Conservation (phyloP, 2,888 invertebrate species). For the Melanostoma mellinum region DNA sequence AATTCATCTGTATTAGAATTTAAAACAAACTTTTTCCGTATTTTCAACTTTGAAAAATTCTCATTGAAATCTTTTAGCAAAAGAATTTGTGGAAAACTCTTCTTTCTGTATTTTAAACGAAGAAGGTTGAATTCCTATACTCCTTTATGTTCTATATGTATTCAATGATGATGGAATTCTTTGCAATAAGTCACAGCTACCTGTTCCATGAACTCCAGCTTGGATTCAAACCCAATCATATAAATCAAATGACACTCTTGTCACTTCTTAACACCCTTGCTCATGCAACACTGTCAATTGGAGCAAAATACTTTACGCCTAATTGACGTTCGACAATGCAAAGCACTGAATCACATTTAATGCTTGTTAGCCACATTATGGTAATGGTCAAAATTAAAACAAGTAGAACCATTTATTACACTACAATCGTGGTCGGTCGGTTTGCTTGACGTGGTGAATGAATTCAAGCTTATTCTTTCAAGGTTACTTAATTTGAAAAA, state of each 20-base stretch:
- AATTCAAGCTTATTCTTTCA: slow-evolving; percentile 50
- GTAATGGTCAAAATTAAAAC: slow-evolving; percentile 38
- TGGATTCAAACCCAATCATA: neutral
- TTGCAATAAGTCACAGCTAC: too few species aligned
- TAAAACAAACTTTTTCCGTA: too few species aligned
- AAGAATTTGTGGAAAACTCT: too few species aligned
- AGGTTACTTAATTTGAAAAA: slow-evolving; percentile 42
- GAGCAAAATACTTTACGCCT: slow-evolving; percentile 50
- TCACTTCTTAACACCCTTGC: slow-evolving; percentile 19
- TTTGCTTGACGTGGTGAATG: slow-evolving; percentile 24
- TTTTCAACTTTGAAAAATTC: too few species aligned
- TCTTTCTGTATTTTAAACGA: too few species aligned
- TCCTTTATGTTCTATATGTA: too few species aligned
- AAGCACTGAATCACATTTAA: neutral
- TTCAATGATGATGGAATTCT: too few species aligned
- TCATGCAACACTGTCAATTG: slow-evolving; percentile 42
- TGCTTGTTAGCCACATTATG: slow-evolving; percentile 19
- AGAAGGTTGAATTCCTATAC: too few species aligned
- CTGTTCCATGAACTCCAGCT: neutral
- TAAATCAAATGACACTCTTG: slow-evolving; percentile 11
- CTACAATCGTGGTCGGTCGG: neutral
- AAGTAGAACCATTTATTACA: slow-evolving; percentile 31
- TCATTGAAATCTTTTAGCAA: too few species aligned
- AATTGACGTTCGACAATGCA: slow-evolving; percentile 41
- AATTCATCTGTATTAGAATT: too few species aligned